Evolutionary conservation across 2,797 vertebrate species (phyloP).

Genomic region (Takifugu ocellatus): DNA sequence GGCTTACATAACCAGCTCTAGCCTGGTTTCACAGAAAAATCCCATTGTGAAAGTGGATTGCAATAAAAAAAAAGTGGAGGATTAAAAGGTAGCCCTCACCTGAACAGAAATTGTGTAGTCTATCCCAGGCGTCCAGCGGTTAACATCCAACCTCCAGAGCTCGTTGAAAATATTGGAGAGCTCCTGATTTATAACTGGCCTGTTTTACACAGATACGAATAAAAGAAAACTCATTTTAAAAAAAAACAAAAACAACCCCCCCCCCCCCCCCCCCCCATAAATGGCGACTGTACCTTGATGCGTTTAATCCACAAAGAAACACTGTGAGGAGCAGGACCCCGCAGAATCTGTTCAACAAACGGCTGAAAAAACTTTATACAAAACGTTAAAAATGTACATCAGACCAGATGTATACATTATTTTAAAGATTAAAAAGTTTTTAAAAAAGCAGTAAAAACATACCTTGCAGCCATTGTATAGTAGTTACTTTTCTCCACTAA

Average conservation of each 20-base stretch:
- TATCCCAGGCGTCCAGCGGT: conserved; percentile 71
- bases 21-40: conserved; percentile 59
- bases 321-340: conserved; percentile 46
- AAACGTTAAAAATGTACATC: neutral
- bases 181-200: conserved; percentile 75
- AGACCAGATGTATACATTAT: neutral
- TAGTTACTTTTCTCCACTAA: neutral
- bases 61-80: neutral
- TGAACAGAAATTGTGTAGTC: conserved; percentile 83
- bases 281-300: conserved; percentile 53
- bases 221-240: neutral
- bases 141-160: conserved; percentile 80
- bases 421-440: neutral
- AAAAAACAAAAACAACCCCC: neutral
- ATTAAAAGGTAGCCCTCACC: conserved; percentile 47
- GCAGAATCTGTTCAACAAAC: conserved; percentile 40
- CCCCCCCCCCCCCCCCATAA: too few relatives aligned
- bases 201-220: conserved; percentile 38
- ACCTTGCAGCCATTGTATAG: conserved; percentile 51
- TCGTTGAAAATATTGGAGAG: conserved; percentile 80
- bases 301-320: conserved; percentile 41
- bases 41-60: neutral
- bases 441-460: neutral
- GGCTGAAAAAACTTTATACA: neutral
- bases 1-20: conserved; percentile 70